Percentiles rank a stretch among this genome's conserved stretches.
Evolutionary conservation across 1,140 invertebrate species (phyloP).

Genomic region (Ips typographus): DNA sequence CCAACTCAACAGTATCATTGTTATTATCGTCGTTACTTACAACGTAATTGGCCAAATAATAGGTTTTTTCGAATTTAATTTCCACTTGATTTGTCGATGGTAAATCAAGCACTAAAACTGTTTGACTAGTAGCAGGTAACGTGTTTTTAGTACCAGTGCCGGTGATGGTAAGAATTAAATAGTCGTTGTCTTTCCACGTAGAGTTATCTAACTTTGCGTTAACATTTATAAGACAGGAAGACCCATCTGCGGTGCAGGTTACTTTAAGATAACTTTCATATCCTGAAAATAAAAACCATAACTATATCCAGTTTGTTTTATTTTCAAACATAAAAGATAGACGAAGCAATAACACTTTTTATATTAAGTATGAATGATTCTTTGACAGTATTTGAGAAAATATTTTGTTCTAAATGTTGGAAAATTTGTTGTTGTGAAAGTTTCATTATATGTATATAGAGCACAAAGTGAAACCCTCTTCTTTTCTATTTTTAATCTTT

Average conservation of each 20-base stretch:
- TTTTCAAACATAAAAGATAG: too few relatives aligned
- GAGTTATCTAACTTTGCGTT: neutral
- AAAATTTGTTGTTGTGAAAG: too few relatives aligned
- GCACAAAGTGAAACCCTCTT: too few relatives aligned
- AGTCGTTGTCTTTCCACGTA: neutral
- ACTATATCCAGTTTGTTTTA: too few relatives aligned
- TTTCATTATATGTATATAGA: too few relatives aligned
- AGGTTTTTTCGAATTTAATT: slow-evolving; percentile 1
- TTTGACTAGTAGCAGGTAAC: neutral
- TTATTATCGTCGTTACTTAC: neutral
- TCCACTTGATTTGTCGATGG: neutral
- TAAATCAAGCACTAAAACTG: slow-evolving; percentile 10
- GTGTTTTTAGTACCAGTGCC: neutral
- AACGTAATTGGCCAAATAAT: slow-evolving; percentile 8
- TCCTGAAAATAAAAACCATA: too few relatives aligned
- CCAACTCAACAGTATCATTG: neutral
- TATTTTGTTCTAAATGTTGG: too few relatives aligned
- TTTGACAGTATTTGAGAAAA: too few relatives aligned
- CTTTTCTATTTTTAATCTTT: too few relatives aligned
- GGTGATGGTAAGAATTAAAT: neutral
- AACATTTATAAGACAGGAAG: neutral
- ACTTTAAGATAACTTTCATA: neutral
- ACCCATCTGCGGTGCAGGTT: neutral
- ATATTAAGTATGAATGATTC: too few relatives aligned
- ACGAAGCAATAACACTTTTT: too few relatives aligned